These are phyloP conservation scores for Cladopsammia gracilis DNA, from an alignment of 64 coral and sea anemone genomes.

Conservation along the genomic window DNA sequence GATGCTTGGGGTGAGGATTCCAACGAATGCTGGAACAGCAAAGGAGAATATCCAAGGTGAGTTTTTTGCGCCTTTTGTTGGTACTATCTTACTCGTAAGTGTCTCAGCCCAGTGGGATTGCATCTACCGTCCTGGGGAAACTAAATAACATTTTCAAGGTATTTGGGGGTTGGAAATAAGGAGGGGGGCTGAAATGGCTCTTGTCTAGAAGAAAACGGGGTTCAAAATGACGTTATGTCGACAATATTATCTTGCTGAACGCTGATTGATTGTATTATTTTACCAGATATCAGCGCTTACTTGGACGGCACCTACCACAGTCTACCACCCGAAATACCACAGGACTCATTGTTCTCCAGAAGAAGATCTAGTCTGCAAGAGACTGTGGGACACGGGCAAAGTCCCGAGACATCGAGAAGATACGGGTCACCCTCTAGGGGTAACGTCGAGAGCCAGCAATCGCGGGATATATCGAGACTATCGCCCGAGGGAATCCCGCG, in stretches of 20 bases:
- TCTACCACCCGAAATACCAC: slow-evolving; percentile 2
- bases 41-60: slow-evolving; percentile 20
- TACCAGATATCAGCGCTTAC: slow-evolving; percentile 8
- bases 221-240: no score
- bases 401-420: neutral
- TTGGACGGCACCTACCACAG: slow-evolving; percentile 19
- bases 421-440: neutral
- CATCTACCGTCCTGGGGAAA: no score
- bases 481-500: neutral
- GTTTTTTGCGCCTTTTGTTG: no score
- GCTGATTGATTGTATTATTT: neutral
- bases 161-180: no score
- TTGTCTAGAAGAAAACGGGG: no score
- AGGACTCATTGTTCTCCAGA: slow-evolving; percentile 76
- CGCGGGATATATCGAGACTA: neutral
- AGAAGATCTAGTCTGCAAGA: slow-evolving; percentile 30
- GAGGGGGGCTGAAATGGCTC: no score
- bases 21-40: neutral
- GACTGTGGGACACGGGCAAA: neutral
- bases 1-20: slow-evolving; percentile 69
- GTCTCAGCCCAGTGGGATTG: no score
- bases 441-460: neutral
- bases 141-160: no score
- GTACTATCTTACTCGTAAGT: no score
- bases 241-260: no score